Base-by-base conservation (phyloP, 2,113 vertebrate genomes). In the Arvicanthis niloticus region DNA sequence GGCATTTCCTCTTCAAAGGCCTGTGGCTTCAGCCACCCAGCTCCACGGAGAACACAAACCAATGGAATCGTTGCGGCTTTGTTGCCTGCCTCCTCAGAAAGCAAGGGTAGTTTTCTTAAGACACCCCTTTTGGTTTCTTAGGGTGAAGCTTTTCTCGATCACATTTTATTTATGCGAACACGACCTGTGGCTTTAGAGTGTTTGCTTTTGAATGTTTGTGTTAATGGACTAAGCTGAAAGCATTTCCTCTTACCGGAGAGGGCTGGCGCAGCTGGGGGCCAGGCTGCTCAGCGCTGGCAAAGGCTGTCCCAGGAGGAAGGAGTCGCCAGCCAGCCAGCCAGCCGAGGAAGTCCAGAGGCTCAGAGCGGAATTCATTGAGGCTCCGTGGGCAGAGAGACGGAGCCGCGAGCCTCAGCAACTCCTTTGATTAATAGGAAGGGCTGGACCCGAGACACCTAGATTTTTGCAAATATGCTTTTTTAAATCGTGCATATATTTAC, bases 1-100 rank as follows among this genome's bases (percentile, higher is more conserved):
- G 97, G 98, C 97, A 97, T 98, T 98, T 98, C 97, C 98, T 97
- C 97, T 97, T 97, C 97, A 96, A 97, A 97, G 97, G 95, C 87
- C 97, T 96, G 96, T 88, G 97, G 97, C 96, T 31, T 2, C 96
- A 95, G 96, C 98, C 97, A 97, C 96, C 97, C 96, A 97, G 95
- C 96, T 96, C 96, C 62, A 73, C 92, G 34, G 73, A 91, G 95
- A 84, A 91, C 96, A 96, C 91, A 96, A 84, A 78, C 88, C 96
- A 96, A 93, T 89, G 89, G 96, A 97, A 97, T 96, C 15, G 65
- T 96, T 98, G 97, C 37, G 97, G 97, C 96, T 98, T 96, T 91
- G 67, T 96, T 51, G 94, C 96, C 94, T 97, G 96, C 95, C 95
- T 96, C 45, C 91, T 96, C 97, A 97, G 97, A 97, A 95, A 81